Percentiles rank a stretch among this genome's conserved stretches.
These are phyloP conservation scores for Chamaetylas fuelleborni DNA, from an alignment of 2,113 vertebrate genomes.

Conservation along the genomic window DNA sequence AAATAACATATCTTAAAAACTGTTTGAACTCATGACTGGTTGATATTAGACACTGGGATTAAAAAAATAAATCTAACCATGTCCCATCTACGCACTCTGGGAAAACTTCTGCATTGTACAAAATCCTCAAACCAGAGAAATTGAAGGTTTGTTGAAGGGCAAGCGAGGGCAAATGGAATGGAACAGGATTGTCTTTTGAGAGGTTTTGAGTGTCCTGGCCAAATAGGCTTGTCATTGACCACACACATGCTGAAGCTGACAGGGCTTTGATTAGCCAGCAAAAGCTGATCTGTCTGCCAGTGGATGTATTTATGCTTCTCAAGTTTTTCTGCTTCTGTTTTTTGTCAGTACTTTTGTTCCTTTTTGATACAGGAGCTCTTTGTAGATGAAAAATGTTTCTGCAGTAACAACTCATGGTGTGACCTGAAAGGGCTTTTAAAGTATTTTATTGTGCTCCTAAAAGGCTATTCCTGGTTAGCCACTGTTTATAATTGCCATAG, in stretches of 20 bases:
- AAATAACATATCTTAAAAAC: background rate
- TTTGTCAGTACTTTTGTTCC: background rate
- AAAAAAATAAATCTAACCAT: background rate
- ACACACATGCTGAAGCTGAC: background rate
- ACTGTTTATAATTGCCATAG: background rate
- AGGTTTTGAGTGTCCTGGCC: background rate
- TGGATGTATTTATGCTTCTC: background rate
- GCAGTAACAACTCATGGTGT: background rate
- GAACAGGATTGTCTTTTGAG: background rate
- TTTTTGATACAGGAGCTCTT: background rate
- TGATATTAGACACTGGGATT: background rate
- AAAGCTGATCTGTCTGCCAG: background rate
- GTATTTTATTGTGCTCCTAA: background rate
- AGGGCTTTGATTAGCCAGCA: background rate
- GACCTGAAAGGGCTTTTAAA: background rate
- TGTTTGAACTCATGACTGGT: background rate
- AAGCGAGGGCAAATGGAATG: background rate
- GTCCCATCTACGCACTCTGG: background rate
- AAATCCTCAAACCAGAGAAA: background rate
- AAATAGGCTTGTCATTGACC: background rate
- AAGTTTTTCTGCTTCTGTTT: background rate
- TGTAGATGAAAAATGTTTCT: background rate
- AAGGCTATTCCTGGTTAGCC: background rate
- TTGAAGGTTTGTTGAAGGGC: background rate
- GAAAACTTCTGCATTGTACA: background rate